Evolutionary conservation across 2,888 invertebrate genomes (phyloP).

Genomic region (Allygus modestus): DNA sequence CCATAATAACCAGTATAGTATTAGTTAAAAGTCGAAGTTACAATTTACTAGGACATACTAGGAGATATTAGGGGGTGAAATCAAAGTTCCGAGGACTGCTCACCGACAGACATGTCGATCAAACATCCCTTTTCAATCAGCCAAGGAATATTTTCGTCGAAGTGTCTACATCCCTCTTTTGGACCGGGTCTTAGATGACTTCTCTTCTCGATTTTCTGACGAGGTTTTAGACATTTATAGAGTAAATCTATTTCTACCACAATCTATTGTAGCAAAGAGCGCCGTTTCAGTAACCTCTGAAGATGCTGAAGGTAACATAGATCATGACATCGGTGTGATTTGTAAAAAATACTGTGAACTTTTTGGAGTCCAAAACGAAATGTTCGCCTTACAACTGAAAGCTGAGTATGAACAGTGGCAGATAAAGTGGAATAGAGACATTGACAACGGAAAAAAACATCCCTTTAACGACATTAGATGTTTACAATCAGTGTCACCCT

Average conservation of each 20-base stretch:
- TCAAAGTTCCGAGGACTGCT: not conserved
- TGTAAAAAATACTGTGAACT: not conserved
- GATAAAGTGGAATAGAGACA: slow-evolving; percentile 9
- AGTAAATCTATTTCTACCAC: slow-evolving; percentile 1
- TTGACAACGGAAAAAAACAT: slow-evolving; percentile 13
- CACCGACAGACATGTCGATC: too few relatives aligned
- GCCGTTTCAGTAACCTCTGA: slow-evolving; percentile 5
- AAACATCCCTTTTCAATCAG: not conserved
- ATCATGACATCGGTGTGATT: not conserved
- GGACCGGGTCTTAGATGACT: slow-evolving; percentile 22
- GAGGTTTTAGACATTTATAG: slow-evolving; percentile 26
- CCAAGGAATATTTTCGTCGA: slow-evolving; percentile 4
- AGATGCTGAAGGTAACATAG: not conserved
- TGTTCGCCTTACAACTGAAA: slow-evolving; percentile 13
- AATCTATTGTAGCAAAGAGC: slow-evolving; percentile 30
- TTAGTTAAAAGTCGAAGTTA: too few relatives aligned
- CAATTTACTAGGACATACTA: too few relatives aligned
- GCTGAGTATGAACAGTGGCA: slow-evolving; percentile 15
- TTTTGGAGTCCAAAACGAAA: slow-evolving; percentile 18
- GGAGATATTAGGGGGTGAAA: slow-evolving; percentile 9
- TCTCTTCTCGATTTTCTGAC: slow-evolving; percentile 16
- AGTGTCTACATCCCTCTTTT: slow-evolving; percentile 29
- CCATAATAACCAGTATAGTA: too few relatives aligned
- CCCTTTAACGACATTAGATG: slow-evolving; percentile 11
- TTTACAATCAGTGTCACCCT: not conserved